phyloP scores from a whole-genome alignment of 2,888 invertebrate genomes.

The Saturnia pavonia region DNA sequence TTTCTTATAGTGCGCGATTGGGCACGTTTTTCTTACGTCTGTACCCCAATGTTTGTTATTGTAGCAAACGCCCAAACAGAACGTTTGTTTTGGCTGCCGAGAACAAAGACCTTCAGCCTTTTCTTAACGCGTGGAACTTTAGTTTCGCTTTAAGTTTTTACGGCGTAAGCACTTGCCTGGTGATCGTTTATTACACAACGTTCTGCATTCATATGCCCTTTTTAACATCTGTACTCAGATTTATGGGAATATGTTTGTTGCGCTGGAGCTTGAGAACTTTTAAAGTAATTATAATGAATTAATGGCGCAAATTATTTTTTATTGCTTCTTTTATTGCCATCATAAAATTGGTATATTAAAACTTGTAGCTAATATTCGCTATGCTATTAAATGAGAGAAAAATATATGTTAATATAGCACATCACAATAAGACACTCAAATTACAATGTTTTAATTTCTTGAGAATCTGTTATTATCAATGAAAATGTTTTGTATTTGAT shows the following conservation, averaged over 20 bases:
- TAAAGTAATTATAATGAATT: constrained; percentile 9
- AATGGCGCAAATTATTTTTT: constrained; percentile 11
- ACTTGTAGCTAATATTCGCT: not conserved
- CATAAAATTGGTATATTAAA: not conserved
- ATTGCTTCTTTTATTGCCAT: constrained; percentile 5
- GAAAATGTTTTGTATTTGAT: not conserved
- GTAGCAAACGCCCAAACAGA: constrained; percentile 70
- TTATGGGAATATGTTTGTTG: constrained; percentile 12
- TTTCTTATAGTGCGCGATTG: constrained; percentile 61
- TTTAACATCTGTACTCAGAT: constrained; percentile 15
- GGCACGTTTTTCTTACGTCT: constrained; percentile 61
- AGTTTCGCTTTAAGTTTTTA: constrained; percentile 67
- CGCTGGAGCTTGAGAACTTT: constrained; percentile 2
- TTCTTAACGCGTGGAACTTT: constrained; percentile 53
- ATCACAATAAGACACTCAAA: not conserved
- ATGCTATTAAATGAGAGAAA: not conserved
- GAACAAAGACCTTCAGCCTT: constrained; percentile 73
- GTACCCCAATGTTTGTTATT: constrained; percentile 69
- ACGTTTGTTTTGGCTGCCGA: constrained; percentile 74
- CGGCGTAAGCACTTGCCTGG: constrained; percentile 50
- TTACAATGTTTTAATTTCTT: not conserved
- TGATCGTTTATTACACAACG: constrained; percentile 52
- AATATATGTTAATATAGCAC: not conserved
- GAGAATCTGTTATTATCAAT: not conserved
- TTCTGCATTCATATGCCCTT: constrained; percentile 39